Base-by-base conservation (phyloP, 2,888 invertebrate genomes). In the Andrena haemorrhoa region DNA sequence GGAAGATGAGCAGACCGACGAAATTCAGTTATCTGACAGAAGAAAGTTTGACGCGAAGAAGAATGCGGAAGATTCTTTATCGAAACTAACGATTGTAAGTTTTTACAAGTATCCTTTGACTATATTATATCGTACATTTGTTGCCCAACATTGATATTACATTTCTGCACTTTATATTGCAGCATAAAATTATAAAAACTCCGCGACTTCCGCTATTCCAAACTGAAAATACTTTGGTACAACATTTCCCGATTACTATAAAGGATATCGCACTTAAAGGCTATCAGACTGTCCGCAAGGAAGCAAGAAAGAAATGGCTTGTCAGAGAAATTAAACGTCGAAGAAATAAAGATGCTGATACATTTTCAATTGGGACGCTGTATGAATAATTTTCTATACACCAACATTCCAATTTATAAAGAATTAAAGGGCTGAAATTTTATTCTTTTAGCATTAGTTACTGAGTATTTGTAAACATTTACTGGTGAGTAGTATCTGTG, bases 1-100 rank as follows among this genome's bases (percentile, higher is more conserved):
- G 94, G 93, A 96, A 95, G 51, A 72, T 33, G 75, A 80, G 35
- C 49, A 80, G n/a, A 33, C 8, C 12, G 12, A n/a, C 7, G 65
- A 72, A 49, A 16, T 29, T 20, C 79, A 82, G 23, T 16, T 79
- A 41, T 41, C 74, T 0, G 79, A 85, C 0, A 76, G 7, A 58
- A 68, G 26, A 53, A 73, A 23, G 12, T 64, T 70, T 33, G 85
- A 84, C 33, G 75, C 7, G 29, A 12, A 7, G 41, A 69, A 23
- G 35, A 79, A 63, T 69, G 65, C 71, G 16, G 53, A 64, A 20
- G 53, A 63, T 41, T 12, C 20, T 58, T 6, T 41, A 26, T 35
- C 61, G 0, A 56, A 23, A 76, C 10, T 51, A 66, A 6, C 10
- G 16, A 3, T 1, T 12, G 82, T 85, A 47, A 23, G 71, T 71